These are phyloP conservation scores for Vultur gryphus DNA, from an alignment of 2,797 vertebrate genomes.

Conservation along the genomic window DNA sequence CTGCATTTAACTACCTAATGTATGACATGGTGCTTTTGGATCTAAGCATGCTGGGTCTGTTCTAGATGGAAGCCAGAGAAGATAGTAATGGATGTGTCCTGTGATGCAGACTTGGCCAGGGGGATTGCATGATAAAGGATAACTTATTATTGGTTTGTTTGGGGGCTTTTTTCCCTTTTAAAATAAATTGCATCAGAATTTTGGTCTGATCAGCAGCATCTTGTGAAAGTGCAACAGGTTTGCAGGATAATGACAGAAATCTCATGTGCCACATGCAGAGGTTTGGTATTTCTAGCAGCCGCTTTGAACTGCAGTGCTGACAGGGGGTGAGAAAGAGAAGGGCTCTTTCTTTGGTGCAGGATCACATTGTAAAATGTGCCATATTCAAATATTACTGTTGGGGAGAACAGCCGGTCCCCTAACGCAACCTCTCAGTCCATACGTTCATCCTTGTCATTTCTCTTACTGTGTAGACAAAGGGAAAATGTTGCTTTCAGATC, in stretches of 20 bases:
- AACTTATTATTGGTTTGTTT: background rate
- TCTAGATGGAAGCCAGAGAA: background rate
- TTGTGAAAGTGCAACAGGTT: background rate
- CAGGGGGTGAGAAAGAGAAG: background rate
- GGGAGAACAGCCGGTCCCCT: background rate
- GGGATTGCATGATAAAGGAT: background rate
- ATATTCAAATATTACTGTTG: background rate
- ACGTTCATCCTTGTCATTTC: accelerated
- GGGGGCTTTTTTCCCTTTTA: accelerated
- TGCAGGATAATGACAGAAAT: background rate
- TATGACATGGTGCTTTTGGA: background rate
- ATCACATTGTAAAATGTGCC: background rate
- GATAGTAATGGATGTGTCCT: background rate
- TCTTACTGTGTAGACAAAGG: background rate
- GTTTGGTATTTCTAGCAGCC: background rate
- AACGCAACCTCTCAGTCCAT: background rate
- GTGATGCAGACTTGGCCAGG: background rate
- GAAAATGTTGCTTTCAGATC: background rate
- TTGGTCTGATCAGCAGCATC: background rate
- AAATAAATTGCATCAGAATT: background rate
- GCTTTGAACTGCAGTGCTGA: background rate
- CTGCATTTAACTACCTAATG: background rate
- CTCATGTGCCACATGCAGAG: accelerated
- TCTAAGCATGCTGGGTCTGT: background rate
- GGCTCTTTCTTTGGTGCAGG: background rate